Conservation (phyloP, 2,797 vertebrate genomes). For the Ctenochaetus hawaiiensis region DNA sequence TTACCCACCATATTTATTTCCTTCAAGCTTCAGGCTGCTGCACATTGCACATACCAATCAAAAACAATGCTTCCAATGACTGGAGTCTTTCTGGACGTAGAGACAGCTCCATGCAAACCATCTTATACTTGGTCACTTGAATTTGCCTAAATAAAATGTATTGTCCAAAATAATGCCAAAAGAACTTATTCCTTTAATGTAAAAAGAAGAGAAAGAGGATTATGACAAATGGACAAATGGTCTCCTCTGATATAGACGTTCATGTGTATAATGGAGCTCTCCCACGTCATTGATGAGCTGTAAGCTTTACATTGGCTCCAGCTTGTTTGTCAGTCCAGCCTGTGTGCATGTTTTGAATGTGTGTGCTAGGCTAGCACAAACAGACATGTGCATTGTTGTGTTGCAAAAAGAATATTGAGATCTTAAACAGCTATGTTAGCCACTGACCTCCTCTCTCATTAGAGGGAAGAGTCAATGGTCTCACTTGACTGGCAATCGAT, state of each 20-base stretch:
- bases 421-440: conserved; percentile 39
- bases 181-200: no score
- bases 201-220: not conserved
- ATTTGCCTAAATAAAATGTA: no score
- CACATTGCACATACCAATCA: no score
- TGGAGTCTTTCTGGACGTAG: no score
- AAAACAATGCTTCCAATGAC: no score
- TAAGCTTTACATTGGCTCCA: conserved; percentile 28
- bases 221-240: not conserved
- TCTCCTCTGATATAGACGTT: not conserved
- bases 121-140: no score
- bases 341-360: not conserved
- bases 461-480: conserved; percentile 63
- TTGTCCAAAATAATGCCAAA: no score
- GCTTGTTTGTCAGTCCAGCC: not conserved
- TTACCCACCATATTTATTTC: conserved; percentile 27
- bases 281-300: not conserved
- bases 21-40: no score
- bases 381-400: not conserved
- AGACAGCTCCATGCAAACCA: no score
- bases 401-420: conserved; percentile 19
- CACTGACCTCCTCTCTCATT: conserved; percentile 54
- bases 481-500: conserved; percentile 71
- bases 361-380: not conserved
- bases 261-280: not conserved